A percentile compares a stretch with the other conserved stretches of the same genome.
These are phyloP conservation scores for Trachelus iudaicus DNA, from an alignment of 2,888 invertebrate species.

Conservation along the genomic window DNA sequence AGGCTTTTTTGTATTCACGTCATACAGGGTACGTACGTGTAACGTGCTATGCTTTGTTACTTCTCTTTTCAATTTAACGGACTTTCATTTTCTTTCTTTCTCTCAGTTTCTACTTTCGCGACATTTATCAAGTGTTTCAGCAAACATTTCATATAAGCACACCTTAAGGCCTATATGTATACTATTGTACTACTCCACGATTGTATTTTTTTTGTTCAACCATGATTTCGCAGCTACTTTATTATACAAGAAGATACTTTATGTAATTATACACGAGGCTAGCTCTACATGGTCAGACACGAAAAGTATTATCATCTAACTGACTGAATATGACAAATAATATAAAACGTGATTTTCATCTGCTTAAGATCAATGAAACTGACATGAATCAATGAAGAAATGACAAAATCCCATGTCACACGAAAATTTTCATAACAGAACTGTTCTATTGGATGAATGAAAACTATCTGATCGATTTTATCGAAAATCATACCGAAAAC, in stretches of 20 bases:
- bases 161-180: conserved; percentile 37
- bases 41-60: conserved; percentile 1
- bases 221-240: conserved; percentile 16
- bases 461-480: neutral
- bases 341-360: neutral
- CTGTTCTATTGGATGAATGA: neutral
- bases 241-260: conserved; percentile 24
- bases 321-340: neutral
- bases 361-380: neutral
- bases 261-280: conserved; percentile 33
- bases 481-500: neutral
- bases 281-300: conserved; percentile 34
- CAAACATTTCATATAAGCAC: conserved; percentile 42
- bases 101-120: conserved; percentile 50
- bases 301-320: conserved; percentile 25
- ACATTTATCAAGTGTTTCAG: conserved; percentile 54
- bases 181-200: conserved; percentile 34
- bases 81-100: conserved; percentile 5
- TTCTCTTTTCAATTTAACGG: neutral
- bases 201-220: conserved; percentile 16
- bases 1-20: neutral
- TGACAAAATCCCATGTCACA: neutral
- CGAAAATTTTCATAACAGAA: neutral
- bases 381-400: neutral
- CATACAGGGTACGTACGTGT: neutral